Evolutionary conservation across 2,113 vertebrate genomes (phyloP).

Genomic region (Cyanistes caeruleus): DNA sequence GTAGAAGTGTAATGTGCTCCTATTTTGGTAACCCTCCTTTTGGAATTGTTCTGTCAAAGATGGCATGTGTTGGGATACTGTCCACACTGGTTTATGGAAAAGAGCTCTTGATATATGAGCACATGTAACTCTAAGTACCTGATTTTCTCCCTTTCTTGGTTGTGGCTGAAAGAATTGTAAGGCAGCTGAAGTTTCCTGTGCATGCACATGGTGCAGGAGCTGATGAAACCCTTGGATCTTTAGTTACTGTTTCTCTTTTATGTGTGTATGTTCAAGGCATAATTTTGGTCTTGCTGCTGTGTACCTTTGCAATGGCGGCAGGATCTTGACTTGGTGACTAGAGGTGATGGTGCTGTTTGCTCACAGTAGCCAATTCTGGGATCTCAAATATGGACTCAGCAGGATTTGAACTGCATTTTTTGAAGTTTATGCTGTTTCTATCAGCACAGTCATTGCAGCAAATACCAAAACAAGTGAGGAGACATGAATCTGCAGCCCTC

Average conservation of each 20-base stretch:
- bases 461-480: not conserved
- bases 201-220: fast-evolving
- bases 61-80: not conserved
- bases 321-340: not conserved
- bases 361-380: not conserved
- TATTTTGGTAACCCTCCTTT: not conserved
- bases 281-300: not conserved
- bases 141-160: not conserved
- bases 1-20: fast-evolving
- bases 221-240: not conserved
- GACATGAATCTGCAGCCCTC: not conserved
- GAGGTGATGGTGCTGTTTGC: not conserved
- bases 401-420: not conserved
- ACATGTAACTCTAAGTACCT: not conserved
- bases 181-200: not conserved
- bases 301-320: fast-evolving
- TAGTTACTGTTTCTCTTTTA: not conserved
- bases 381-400: not conserved
- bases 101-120: not conserved
- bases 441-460: not conserved
- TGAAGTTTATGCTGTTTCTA: not conserved
- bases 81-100: not conserved
- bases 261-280: not conserved
- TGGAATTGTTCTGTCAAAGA: not conserved
- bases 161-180: not conserved